Conservation (phyloP, 2,888 invertebrate genomes). For the Limnephilus rhombicus region DNA sequence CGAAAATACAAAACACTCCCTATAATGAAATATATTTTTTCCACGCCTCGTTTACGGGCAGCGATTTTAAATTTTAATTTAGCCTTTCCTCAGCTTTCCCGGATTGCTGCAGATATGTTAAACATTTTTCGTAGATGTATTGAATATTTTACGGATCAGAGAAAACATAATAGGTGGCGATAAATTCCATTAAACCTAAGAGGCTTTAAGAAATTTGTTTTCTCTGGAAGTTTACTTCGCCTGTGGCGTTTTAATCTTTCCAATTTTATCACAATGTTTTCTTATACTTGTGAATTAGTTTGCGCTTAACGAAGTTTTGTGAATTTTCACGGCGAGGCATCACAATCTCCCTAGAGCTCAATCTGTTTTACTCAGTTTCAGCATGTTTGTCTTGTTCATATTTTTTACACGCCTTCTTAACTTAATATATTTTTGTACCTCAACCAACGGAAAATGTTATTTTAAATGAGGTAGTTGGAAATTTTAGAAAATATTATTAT, state of each 20-base stretch:
- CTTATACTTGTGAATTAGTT: neutral
- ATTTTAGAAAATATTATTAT: neutral
- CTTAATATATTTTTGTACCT: neutral
- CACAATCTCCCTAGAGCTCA: neutral
- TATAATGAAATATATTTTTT: conserved; percentile 49
- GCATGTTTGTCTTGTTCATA: neutral
- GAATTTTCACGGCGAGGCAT: neutral
- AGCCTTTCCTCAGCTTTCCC: neutral
- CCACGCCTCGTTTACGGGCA: conserved; percentile 11
- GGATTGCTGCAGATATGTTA: neutral
- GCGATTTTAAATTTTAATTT: conserved; percentile 43
- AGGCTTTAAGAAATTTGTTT: neutral
- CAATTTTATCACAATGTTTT: neutral
- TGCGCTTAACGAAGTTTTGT: neutral
- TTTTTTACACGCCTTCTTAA: neutral
- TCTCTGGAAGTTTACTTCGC: neutral
- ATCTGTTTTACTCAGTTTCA: neutral
- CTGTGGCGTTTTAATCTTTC: neutral
- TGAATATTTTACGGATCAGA: conserved; percentile 9
- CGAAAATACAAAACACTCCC: conserved; percentile 53
- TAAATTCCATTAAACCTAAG: conserved; percentile 36
- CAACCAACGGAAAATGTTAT: neutral
- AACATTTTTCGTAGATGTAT: neutral
- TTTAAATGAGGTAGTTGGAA: neutral
- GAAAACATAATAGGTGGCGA: conserved; percentile 7